Evolutionary conservation across 2,888 invertebrate genomes (phyloP), one percentile per base, ranked within the genome.

Genomic region (Aethes cnicana): DNA sequence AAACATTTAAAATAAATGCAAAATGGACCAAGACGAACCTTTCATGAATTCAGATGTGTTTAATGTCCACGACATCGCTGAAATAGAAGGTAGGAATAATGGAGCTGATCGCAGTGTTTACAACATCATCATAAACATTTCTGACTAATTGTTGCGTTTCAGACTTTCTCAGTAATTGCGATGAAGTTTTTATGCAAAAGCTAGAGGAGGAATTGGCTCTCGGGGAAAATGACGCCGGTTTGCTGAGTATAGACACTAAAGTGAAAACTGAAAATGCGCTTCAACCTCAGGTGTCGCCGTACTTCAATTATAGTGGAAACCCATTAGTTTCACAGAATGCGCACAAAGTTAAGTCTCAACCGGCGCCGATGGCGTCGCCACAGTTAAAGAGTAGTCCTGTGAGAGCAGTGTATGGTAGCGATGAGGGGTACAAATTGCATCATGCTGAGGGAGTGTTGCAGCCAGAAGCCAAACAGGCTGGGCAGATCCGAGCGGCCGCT

Each of bases 81-180:
- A 93, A 72, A 91, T 94, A 61, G 94, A 94, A 81, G 94, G 94
- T 93, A 88, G 32, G 42, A 30, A n/a, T 25, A 18, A 32, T 30
- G 12, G 8, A 36, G 35, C 8, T 37, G 21, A 4, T 23, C 11
- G 12, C 21, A n/a, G 28, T 3, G 26, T 11, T 39, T 20, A 16
- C 43, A 48, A 42, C 18, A 21, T 41, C 9, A 28, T 32, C 17
- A 35, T 26, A 23, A 16, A 28, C 37, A 41, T 14, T 53, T 48
- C 43, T 47, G 35, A 62, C 58, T 21, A 36, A 44, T 53, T 47
- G 17, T 14, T 54, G 50, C 44, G 57, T 90, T 90, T 44, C 78
- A 94, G 94, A 94, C 79, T 89, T 94, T 39, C 78, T 94, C 18
- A 91, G 91, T 59, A 92, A 92, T 57, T 94, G 92, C 69, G 94